Conservation (phyloP, 2,888 invertebrate species). For the Lasius platythorax region DNA sequence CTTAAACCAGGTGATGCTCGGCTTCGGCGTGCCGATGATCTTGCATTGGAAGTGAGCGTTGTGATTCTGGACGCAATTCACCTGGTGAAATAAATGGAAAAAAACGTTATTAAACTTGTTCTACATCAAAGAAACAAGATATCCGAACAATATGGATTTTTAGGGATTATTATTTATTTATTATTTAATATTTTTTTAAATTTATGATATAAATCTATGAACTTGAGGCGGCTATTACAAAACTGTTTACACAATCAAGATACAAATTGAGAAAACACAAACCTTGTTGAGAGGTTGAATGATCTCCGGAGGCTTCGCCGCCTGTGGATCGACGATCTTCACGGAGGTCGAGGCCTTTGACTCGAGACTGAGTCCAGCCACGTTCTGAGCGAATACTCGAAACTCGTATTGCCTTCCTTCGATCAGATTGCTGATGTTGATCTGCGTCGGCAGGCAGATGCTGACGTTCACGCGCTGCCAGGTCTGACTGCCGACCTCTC, state of each 20-base stretch:
- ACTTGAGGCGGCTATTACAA: not conserved
- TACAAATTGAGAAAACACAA: not conserved
- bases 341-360: slow-evolving; percentile 95
- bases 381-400: slow-evolving; percentile 98
- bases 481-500: slow-evolving; percentile 93
- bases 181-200: not conserved
- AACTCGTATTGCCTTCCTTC: slow-evolving; percentile 99
- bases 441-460: slow-evolving; percentile 94
- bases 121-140: not conserved
- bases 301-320: slow-evolving; percentile 96
- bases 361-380: slow-evolving; percentile 96
- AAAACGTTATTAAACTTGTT: not conserved
- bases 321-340: slow-evolving; percentile 97
- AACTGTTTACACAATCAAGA: not conserved
- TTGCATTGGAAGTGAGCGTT: slow-evolving; percentile 97
- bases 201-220: not conserved
- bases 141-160: not conserved
- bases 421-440: slow-evolving; percentile 97
- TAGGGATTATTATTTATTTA: not conserved
- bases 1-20: slow-evolving; percentile 98
- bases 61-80: slow-evolving; percentile 97
- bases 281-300: slow-evolving; percentile 92
- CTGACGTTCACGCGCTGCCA: slow-evolving; percentile 96
- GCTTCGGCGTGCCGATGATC: slow-evolving; percentile 95
- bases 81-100: not conserved